Percentiles rank a stretch among this genome's conserved stretches.
Evolutionary conservation across 2,113 vertebrate genomes (phyloP).

Genomic region (Gymnarchus niloticus): DNA sequence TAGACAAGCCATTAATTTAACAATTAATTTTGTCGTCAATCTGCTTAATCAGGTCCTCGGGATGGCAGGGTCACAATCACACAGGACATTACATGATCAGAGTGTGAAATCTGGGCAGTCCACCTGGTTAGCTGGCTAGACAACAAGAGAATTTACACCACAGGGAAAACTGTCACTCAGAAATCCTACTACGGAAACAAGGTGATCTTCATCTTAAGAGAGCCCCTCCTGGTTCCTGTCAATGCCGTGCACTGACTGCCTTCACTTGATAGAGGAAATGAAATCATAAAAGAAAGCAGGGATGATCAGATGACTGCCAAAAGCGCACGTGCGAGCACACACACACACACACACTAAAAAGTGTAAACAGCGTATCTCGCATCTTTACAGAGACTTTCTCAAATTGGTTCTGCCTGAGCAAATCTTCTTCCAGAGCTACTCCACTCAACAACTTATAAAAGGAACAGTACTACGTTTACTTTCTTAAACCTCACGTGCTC

Average conservation of each 20-base stretch:
- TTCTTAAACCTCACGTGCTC: no score
- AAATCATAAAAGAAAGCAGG: not conserved
- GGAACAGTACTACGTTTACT: no score
- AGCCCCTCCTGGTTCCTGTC: not conserved
- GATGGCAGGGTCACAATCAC: not conserved
- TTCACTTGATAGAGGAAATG: not conserved
- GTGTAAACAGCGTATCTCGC: no score
- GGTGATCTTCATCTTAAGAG: not conserved
- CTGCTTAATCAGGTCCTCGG: not conserved
- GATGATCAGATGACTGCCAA: not conserved
- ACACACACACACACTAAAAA: no score
- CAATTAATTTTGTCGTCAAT: not conserved
- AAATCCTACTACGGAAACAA: no score
- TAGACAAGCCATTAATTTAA: not conserved
- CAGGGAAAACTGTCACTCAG: not conserved
- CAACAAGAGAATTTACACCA: not conserved
- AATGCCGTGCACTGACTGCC: not conserved
- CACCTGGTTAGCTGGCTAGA: no score
- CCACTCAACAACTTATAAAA: no score
- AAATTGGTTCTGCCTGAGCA: no score
- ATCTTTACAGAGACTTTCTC: no score
- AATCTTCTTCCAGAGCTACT: no score
- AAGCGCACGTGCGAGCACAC: no score
- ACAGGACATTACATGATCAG: not conserved
- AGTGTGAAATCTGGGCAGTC: not conserved